These are phyloP conservation scores for Alectoris magna DNA, from an alignment of 2,797 vertebrate genomes.

Conservation along the genomic window DNA sequence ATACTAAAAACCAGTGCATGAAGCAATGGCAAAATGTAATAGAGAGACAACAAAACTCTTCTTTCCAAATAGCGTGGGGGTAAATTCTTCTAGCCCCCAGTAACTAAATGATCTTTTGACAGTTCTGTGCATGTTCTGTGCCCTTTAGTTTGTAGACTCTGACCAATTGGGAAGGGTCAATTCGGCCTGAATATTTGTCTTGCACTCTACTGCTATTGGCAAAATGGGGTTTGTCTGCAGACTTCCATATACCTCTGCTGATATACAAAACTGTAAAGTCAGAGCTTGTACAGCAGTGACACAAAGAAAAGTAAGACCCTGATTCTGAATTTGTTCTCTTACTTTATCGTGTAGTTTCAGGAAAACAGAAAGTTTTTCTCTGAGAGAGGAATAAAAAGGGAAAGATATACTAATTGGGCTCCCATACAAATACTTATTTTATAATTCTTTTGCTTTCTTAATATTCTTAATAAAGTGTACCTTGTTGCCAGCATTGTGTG, in stretches of 20 bases:
- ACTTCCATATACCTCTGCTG: not conserved
- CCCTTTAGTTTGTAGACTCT: not conserved
- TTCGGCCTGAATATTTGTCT: not conserved
- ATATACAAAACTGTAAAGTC: not conserved
- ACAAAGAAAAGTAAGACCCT: not conserved
- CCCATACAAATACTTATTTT: not conserved
- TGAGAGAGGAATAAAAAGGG: not conserved
- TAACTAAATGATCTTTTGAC: not conserved
- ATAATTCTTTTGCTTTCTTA: not conserved
- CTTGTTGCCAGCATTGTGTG: not conserved
- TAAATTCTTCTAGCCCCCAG: not conserved
- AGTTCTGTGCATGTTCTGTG: not conserved
- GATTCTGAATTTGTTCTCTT: not conserved
- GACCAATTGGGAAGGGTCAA: not conserved
- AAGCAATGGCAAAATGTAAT: not conserved
- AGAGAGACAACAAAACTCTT: not conserved
- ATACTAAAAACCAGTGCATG: not conserved
- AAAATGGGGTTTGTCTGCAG: not conserved
- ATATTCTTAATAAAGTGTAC: not conserved
- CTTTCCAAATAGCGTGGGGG: not conserved
- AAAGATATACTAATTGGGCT: not conserved
- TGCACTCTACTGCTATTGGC: not conserved
- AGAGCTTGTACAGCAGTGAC: not conserved
- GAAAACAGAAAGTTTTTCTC: not conserved
- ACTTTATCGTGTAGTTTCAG: not conserved